Percentiles rank a stretch among this genome's conserved stretches.
phyloP scores from a whole-genome alignment of 2,113 vertebrate species.

The Calyptomena viridis region DNA sequence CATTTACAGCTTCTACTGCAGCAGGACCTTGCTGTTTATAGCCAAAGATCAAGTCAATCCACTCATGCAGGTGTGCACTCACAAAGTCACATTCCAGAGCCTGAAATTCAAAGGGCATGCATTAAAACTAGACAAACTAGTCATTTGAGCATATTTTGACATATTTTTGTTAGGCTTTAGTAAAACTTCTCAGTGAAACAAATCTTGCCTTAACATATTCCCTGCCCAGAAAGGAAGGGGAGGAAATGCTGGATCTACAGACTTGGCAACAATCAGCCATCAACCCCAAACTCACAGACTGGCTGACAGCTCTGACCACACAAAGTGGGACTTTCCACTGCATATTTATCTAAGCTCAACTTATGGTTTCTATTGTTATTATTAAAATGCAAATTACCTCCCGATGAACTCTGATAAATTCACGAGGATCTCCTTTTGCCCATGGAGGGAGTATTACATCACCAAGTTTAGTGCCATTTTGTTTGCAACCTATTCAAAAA shows the following conservation, averaged over 20 bases:
- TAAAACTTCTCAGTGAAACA: neutral
- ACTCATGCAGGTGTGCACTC: conserved; percentile 95
- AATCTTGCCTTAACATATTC: neutral
- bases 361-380: neutral
- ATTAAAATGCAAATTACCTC: conserved; percentile 76
- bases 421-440: conserved; percentile 97
- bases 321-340: no score
- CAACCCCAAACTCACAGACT: neutral
- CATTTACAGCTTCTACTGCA: conserved; percentile 95
- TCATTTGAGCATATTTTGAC: neutral
- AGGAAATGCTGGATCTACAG: neutral
- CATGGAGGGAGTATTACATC: conserved; percentile 94
- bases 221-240: neutral
- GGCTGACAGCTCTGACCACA: neutral
- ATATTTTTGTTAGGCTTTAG: neutral
- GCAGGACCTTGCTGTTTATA: conserved; percentile 98
- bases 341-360: no score
- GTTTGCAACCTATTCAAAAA: conserved; percentile 84
- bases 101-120: conserved; percentile 69
- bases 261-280: neutral
- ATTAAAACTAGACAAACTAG: neutral
- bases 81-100: conserved; percentile 98
- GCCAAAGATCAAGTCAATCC: conserved; percentile 98
- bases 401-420: conserved; percentile 97
- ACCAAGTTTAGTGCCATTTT: conserved; percentile 94